These are phyloP conservation scores for Drosophila planitibia DNA, from an alignment of 2,888 invertebrate genomes.

Conservation along the genomic window DNA sequence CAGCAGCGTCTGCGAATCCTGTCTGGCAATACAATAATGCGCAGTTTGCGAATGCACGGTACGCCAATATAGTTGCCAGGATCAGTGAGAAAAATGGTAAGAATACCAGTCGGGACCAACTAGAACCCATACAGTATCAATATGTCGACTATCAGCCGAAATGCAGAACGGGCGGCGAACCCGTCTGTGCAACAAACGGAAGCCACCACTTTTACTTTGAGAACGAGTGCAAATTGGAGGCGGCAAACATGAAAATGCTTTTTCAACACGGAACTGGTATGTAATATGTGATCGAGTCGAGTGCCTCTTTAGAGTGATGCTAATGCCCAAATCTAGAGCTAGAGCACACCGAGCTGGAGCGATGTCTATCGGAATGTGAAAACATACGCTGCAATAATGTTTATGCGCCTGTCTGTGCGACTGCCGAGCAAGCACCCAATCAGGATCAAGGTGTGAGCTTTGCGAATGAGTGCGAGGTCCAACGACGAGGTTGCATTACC, in stretches of 20 bases:
- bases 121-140: conserved; percentile 51
- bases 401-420: conserved; percentile 57
- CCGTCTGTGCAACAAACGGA: conserved; percentile 67
- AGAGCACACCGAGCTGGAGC: conserved; percentile 57
- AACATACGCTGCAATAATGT: conserved; percentile 40
- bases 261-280: conserved; percentile 64
- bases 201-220: conserved; percentile 55
- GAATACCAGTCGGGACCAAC: not conserved
- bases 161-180: conserved; percentile 50
- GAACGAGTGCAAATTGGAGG: conserved; percentile 63
- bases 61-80: conserved; percentile 43
- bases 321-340: conserved; percentile 39
- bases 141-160: conserved; percentile 66
- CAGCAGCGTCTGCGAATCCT: not conserved
- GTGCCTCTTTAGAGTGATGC: not conserved
- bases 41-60: conserved; percentile 39
- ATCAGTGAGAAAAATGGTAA: not conserved
- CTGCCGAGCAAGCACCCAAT: conserved; percentile 7
- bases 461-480: conserved; percentile 62
- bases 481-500: conserved; percentile 48
- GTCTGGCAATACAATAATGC: conserved; percentile 48
- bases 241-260: conserved; percentile 57
- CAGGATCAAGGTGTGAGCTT: conserved; percentile 41
- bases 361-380: conserved; percentile 52
- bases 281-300: conserved; percentile 1